Evolutionary conservation across 2,888 invertebrate species (phyloP).

Genomic region (Crioceris asparagi): DNA sequence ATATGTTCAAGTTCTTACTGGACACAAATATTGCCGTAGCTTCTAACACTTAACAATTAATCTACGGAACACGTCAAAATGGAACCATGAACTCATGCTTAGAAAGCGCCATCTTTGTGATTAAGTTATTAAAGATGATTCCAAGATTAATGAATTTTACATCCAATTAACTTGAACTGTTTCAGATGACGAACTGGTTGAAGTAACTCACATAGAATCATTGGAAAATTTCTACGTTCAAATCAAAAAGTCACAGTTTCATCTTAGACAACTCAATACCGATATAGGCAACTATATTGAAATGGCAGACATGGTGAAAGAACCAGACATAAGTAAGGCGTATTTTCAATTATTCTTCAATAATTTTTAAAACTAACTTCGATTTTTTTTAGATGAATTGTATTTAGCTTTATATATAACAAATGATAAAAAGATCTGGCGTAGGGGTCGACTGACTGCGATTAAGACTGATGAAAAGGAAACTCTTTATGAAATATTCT

Average conservation of each 20-base stretch:
- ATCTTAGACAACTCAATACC: conserved; percentile 18
- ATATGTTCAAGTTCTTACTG: too few species aligned
- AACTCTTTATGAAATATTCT: conserved; percentile 44
- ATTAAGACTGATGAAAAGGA: conserved; percentile 24
- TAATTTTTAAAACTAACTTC: neutral
- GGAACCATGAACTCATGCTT: neutral
- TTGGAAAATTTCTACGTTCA: conserved; percentile 28
- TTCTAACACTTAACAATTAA: too few species aligned
- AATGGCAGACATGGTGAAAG: conserved; percentile 16
- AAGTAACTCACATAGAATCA: conserved; percentile 27
- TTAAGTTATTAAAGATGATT: too few species aligned
- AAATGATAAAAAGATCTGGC: conserved; percentile 44
- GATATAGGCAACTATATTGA: conserved; percentile 23
- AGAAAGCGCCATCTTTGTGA: too few species aligned
- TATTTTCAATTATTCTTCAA: too few species aligned
- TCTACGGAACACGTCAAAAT: neutral
- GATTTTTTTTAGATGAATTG: conserved; percentile 42
- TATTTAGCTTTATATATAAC: conserved; percentile 47
- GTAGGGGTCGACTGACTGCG: conserved; percentile 47
- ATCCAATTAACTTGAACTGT: neutral
- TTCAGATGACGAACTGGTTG: conserved; percentile 18
- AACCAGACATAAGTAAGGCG: conserved; percentile 26
- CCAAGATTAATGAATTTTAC: too few species aligned
- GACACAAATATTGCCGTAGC: too few species aligned
- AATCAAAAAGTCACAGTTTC: conserved; percentile 16